Evolutionary conservation across 2,113 vertebrate genomes (phyloP).

Genomic region (Micronycteris hirsuta): DNA sequence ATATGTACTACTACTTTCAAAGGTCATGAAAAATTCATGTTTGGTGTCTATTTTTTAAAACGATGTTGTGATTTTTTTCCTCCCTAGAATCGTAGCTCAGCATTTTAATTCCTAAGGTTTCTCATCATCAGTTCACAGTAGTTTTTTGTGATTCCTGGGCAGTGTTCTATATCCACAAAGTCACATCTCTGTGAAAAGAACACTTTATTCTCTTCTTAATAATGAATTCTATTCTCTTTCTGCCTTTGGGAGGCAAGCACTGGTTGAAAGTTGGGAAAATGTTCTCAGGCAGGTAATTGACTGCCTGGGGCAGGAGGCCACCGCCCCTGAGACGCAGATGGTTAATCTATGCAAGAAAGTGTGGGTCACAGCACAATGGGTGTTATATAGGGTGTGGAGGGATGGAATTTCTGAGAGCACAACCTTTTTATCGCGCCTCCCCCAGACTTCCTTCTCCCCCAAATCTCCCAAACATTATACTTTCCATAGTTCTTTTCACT

Average conservation of each 20-base stretch:
- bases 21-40: neutral
- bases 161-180: neutral
- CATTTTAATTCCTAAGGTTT: neutral
- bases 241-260: neutral
- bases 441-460: neutral
- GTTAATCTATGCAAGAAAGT: neutral
- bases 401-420: neutral
- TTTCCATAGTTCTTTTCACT: neutral
- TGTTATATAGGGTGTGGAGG: neutral
- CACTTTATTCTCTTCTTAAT: neutral
- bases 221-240: conserved; percentile 12
- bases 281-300: neutral
- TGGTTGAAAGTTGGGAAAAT: neutral
- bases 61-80: neutral
- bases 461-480: neutral
- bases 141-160: neutral
- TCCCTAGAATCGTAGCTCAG: neutral
- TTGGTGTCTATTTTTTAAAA: neutral
- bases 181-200: neutral
- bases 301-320: neutral
- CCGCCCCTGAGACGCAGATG: neutral
- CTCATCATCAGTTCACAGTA: neutral
- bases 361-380: neutral
- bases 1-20: neutral
- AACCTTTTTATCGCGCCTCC: neutral